These are phyloP conservation scores for Agraylea sexmaculata DNA, from an alignment of 1,140 invertebrate species.

Conservation along the genomic window DNA sequence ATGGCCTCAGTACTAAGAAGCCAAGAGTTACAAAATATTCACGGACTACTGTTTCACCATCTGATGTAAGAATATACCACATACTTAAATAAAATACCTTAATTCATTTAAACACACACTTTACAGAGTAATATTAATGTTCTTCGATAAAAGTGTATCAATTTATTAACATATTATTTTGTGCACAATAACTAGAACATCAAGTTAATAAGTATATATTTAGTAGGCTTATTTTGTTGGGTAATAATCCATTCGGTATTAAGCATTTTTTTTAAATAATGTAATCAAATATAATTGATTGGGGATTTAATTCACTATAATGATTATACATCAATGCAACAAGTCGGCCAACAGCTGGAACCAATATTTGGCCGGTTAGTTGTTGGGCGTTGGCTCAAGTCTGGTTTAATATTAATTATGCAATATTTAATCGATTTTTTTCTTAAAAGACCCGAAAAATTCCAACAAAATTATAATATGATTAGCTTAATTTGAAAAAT, in stretches of 20 bases:
- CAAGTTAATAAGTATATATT: neutral
- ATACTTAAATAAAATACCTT: slow-evolving; percentile 25
- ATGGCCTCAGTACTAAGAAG: slow-evolving; percentile 42
- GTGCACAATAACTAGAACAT: neutral
- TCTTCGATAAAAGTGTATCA: neutral
- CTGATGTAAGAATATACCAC: slow-evolving; percentile 32
- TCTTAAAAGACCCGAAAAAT: no score
- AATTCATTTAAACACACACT: neutral
- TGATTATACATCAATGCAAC: no score
- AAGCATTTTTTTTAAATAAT: no score
- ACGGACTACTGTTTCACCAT: slow-evolving; percentile 39
- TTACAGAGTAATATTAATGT: neutral
- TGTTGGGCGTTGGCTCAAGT: no score
- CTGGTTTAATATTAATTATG: no score
- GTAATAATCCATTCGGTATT: neutral
- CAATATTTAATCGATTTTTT: no score
- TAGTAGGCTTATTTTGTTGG: neutral
- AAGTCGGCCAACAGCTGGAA: no score
- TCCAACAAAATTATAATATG: no score
- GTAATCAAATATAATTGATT: no score
- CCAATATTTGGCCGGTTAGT: no score
- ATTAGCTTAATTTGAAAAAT: no score
- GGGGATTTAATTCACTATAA: no score
- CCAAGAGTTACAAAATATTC: slow-evolving; percentile 45
- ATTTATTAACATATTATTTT: neutral